These are phyloP conservation scores for Mus spretus DNA, from an alignment of 2,797 vertebrate species.

Conservation along the genomic window DNA sequence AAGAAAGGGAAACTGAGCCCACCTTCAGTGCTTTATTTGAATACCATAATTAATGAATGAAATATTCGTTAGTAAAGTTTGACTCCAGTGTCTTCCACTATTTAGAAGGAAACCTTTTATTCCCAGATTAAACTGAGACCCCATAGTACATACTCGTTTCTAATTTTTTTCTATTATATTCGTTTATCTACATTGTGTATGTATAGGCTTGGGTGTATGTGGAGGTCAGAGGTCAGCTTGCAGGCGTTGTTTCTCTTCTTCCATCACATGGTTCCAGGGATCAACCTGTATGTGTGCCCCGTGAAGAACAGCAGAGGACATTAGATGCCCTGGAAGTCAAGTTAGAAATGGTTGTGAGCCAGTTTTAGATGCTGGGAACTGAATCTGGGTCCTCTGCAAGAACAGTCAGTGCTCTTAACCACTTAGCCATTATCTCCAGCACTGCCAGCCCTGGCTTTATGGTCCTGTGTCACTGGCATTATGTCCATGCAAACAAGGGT, in stretches of 20 bases:
- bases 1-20: slow-evolving; percentile 36
- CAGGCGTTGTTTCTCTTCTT: background rate
- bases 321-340: background rate
- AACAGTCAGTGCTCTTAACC: background rate
- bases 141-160: background rate
- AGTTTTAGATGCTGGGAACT: background rate
- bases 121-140: slow-evolving; percentile 30
- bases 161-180: background rate
- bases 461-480: slow-evolving; percentile 47
- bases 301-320: background rate
- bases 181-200: background rate
- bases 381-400: background rate
- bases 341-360: background rate
- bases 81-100: slow-evolving; percentile 10
- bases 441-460: slow-evolving; percentile 1
- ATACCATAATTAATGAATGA: slow-evolving; percentile 41
- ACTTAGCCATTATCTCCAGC: background rate
- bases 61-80: slow-evolving; percentile 33
- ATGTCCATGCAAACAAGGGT: slow-evolving; percentile 30
- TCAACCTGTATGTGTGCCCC: background rate
- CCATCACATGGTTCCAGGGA: too few relatives aligned
- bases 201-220: background rate
- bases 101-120: slow-evolving; percentile 46
- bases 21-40: slow-evolving; percentile 17
- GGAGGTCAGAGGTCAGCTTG: background rate